Percentiles rank a stretch among this genome's conserved stretches.
These are phyloP conservation scores for Chrosomus eos DNA, from an alignment of 2,797 vertebrate species.

Conservation along the genomic window DNA sequence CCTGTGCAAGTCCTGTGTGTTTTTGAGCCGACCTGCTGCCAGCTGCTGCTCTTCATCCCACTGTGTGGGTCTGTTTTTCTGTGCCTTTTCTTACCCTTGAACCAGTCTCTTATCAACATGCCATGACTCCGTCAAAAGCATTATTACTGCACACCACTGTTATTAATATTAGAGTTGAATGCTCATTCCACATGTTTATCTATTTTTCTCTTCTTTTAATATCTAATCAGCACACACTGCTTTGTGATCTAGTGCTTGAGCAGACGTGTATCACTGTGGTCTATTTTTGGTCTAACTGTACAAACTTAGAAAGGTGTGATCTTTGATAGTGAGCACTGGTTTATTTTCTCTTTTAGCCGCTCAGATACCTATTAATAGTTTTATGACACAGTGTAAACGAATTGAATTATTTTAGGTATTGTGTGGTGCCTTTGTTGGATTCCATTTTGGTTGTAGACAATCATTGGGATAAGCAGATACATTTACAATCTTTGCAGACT, in stretches of 20 bases:
- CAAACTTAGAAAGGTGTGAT: slow-evolving; percentile 54
- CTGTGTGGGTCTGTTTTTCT: slow-evolving; percentile 76
- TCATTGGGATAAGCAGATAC: slow-evolving; percentile 64
- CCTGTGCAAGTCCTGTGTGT: slow-evolving; percentile 49
- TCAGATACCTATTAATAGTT: slow-evolving; percentile 77
- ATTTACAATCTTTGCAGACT: slow-evolving; percentile 11
- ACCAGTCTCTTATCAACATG: slow-evolving; percentile 51
- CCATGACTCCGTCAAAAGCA: slow-evolving; percentile 32
- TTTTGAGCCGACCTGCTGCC: slow-evolving; percentile 60
- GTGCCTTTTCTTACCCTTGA: slow-evolving; percentile 76
- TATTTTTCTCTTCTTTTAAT: slow-evolving; percentile 34
- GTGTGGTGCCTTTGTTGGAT: slow-evolving; percentile 75
- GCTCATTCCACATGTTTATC: slow-evolving; percentile 37
- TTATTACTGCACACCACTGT: slow-evolving; percentile 40
- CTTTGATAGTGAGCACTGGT: slow-evolving; percentile 45
- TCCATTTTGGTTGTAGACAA: slow-evolving; percentile 79
- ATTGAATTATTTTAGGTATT: slow-evolving; percentile 69
- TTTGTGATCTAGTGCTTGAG: slow-evolving; percentile 48
- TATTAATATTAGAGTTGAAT: slow-evolving; percentile 37
- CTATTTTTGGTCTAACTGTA: slow-evolving; percentile 76
- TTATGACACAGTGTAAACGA: slow-evolving; percentile 71
- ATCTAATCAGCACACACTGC: slow-evolving; percentile 47
- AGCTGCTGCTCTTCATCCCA: slow-evolving; percentile 66
- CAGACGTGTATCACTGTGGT: slow-evolving; percentile 54
- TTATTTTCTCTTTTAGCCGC: slow-evolving; percentile 59